phyloP scores from a whole-genome alignment of 2,113 vertebrate species.

The Sterrhoptilus dennistouni region DNA sequence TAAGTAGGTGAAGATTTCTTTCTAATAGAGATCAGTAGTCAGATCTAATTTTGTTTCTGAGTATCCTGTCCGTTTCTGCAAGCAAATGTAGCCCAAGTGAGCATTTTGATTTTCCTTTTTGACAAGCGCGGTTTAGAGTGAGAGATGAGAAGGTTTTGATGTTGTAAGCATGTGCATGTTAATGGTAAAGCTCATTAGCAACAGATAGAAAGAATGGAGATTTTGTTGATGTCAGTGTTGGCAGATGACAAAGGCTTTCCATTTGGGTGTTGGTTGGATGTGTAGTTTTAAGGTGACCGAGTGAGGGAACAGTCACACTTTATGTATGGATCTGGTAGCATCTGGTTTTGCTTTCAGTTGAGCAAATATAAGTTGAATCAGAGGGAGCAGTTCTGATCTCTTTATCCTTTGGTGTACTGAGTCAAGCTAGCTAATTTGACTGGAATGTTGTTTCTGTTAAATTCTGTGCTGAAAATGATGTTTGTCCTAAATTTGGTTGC shows the following conservation, averaged over 20 bases:
- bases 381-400: neutral
- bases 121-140: neutral
- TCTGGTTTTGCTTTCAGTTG: conserved; percentile 1
- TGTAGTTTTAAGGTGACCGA: neutral
- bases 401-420: neutral
- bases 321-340: neutral
- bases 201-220: neutral
- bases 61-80: conserved; percentile 1
- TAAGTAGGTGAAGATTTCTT: neutral
- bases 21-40: neutral
- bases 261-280: conserved; percentile 17
- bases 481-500: conserved; percentile 30
- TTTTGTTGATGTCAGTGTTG: neutral
- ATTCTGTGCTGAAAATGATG: conserved; percentile 22
- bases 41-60: neutral
- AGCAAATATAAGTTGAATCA: conserved; percentile 20
- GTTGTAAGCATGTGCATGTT: neutral
- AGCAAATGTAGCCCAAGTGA: conserved; percentile 6
- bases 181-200: neutral
- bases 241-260: conserved; percentile 6
- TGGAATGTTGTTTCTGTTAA: conserved; percentile 29
- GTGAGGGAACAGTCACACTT: neutral
- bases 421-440: conserved; percentile 22
- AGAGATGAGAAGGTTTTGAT: neutral
- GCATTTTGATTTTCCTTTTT: neutral